Conservation (phyloP, 2,888 invertebrate genomes). For the Athetis lepigone region DNA sequence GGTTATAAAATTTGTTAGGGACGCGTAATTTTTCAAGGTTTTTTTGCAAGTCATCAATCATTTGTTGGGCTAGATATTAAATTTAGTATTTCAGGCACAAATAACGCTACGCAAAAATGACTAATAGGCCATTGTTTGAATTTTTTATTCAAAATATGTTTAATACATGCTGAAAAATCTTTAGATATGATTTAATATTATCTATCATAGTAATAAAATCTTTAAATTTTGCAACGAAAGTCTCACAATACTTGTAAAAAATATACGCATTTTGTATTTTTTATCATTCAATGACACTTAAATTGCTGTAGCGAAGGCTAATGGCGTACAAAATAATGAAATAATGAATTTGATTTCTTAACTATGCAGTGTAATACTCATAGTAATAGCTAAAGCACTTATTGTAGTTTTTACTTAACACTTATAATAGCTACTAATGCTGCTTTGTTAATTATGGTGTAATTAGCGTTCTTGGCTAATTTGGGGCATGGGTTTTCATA, state of each 20-base stretch:
- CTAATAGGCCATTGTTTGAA: conserved; percentile 19
- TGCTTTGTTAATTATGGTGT: conserved; percentile 49
- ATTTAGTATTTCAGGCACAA: neutral
- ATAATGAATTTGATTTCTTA: conserved; percentile 66
- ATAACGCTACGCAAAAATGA: conserved; percentile 9
- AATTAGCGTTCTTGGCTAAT: conserved; percentile 43
- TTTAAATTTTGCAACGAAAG: conserved; percentile 3
- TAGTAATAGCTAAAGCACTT: conserved; percentile 46
- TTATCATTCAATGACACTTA: conserved; percentile 6
- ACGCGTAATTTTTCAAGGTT: conserved; percentile 6
- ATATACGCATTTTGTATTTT: neutral
- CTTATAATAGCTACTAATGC: conserved; percentile 40
- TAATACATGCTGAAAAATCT: neutral
- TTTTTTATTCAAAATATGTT: neutral
- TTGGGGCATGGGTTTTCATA: conserved; percentile 25
- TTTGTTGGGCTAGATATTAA: neutral
- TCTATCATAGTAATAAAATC: neutral
- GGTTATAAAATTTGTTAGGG: too few relatives aligned
- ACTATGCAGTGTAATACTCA: conserved; percentile 52
- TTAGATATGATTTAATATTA: neutral
- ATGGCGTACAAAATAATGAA: conserved; percentile 63
- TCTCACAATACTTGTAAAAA: neutral
- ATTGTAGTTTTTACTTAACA: conserved; percentile 56
- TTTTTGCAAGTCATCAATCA: conserved; percentile 2
- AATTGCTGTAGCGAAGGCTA: conserved; percentile 67